Evolutionary conservation across 2,888 invertebrate species (phyloP), one percentile per base, ranked within the genome.

Genomic region (Rhagonycha fulva): DNA sequence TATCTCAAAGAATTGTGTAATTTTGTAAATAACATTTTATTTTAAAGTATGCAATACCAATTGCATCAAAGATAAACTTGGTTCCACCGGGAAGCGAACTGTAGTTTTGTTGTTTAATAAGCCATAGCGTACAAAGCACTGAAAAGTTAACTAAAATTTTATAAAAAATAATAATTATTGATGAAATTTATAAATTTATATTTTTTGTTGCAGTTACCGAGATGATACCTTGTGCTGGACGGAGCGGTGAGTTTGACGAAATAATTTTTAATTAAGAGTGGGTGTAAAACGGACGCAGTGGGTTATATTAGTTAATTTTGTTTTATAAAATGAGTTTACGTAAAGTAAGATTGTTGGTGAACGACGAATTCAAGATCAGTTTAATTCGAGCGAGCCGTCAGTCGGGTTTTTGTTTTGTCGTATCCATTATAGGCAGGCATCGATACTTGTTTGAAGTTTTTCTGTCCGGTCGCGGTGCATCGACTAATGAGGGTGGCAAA

Each of bases 191-290:
- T 47, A 47, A 47, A 47, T n/a, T 47, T 26, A 47, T n/a, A 47
- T 85, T 85, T 86, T 88, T 87, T 84, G 84, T 92, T 93, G 79
- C 93, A 96, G 96, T 90, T 96, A 96, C 88, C 93, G 96, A 80
- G 96, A 96, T 82, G 96, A 96, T 82, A 93, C 95, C 19, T 90
- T 96, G 69, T 96, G 96, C 88, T 96, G 96, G 96, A 93, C 95
- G 70, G 96, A 96, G 89, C 93, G 96, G 96, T 96, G 91, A 92
- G 90, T 84, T 32, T 60, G 28, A 11, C 68, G 72, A 74, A 75
- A 76, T 76, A 74, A 70, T 32, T 70, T 71, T 24, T 76, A 71
- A 78, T 76, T 76, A 76, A 67, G 63, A 68, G 75, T 76, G 75
- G 76, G 78, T 72, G 75, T 78, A 14, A 70, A 70, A 76, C 72